These are phyloP conservation scores for Nephrotoma appendiculata DNA, from an alignment of 2,888 invertebrate species.

Conservation along the genomic window DNA sequence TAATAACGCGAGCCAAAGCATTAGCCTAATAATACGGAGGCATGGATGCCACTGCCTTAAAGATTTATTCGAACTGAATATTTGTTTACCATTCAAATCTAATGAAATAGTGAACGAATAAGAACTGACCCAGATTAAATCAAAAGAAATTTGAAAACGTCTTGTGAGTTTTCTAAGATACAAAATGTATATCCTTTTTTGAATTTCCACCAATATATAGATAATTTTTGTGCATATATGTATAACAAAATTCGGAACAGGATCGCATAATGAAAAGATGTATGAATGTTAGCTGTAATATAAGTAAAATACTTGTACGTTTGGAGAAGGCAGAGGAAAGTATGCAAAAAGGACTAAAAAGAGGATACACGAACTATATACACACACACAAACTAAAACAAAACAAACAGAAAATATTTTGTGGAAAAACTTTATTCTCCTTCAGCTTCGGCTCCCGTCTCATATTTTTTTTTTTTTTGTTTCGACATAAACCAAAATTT, in stretches of 20 bases:
- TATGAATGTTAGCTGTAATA: not conserved
- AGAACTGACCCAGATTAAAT: too few species aligned
- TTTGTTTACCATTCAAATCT: too few species aligned
- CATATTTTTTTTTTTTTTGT: not conserved
- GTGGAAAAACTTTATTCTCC: not conserved
- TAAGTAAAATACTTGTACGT: not conserved
- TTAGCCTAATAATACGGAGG: too few species aligned
- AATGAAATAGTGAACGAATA: too few species aligned
- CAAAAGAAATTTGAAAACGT: too few species aligned
- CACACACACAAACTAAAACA: not conserved
- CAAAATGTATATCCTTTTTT: too few species aligned
- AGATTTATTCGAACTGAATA: too few species aligned
- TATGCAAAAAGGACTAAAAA: not conserved
- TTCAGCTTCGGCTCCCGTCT: not conserved
- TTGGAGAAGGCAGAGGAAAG: not conserved
- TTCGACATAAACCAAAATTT: not conserved
- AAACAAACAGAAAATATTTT: not conserved
- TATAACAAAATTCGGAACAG: not conserved
- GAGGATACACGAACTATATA: not conserved
- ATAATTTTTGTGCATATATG: not conserved
- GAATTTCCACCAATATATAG: not conserved
- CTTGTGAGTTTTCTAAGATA: too few species aligned
- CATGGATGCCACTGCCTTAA: too few species aligned
- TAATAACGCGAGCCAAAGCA: too few species aligned
- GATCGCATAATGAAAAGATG: not conserved